phyloP scores from a whole-genome alignment of 2,113 vertebrate species.

The Grammomys dolichurus region DNA sequence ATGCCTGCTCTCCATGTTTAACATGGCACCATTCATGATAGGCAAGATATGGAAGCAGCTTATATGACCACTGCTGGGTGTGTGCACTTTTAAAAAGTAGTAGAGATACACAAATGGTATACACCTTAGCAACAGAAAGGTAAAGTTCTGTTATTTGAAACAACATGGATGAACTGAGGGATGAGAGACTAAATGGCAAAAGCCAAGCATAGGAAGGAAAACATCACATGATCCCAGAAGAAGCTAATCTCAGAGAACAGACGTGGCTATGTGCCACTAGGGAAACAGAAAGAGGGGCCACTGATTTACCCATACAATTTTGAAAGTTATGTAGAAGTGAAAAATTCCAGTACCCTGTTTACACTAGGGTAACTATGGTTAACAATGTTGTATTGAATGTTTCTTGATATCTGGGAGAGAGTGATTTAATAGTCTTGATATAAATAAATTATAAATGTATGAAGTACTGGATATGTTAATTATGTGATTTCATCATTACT shows the following conservation, averaged over 20 bases:
- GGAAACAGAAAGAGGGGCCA: not conserved
- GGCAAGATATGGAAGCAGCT: not conserved
- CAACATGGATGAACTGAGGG: not conserved
- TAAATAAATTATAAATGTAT: not conserved
- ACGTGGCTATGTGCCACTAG: not conserved
- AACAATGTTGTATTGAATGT: not conserved
- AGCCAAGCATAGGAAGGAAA: not conserved
- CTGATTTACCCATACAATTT: not conserved
- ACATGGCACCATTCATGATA: not conserved
- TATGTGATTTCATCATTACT: not conserved
- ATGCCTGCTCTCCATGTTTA: not conserved
- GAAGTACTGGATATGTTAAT: not conserved
- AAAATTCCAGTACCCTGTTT: no score
- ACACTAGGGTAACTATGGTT: not conserved
- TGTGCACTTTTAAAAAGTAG: no score
- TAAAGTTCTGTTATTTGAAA: not conserved
- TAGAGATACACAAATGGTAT: not conserved
- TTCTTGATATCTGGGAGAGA: not conserved
- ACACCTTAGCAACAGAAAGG: not conserved
- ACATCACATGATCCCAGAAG: not conserved
- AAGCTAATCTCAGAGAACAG: not conserved
- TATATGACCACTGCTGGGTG: no score
- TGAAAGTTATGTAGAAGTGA: not conserved
- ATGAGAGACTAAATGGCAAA: not conserved
- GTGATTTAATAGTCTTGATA: not conserved